Percentiles rank a stretch among this genome's conserved stretches.
These are phyloP conservation scores for Vidua macroura DNA, from an alignment of 2,113 vertebrate genomes.

Conservation along the genomic window DNA sequence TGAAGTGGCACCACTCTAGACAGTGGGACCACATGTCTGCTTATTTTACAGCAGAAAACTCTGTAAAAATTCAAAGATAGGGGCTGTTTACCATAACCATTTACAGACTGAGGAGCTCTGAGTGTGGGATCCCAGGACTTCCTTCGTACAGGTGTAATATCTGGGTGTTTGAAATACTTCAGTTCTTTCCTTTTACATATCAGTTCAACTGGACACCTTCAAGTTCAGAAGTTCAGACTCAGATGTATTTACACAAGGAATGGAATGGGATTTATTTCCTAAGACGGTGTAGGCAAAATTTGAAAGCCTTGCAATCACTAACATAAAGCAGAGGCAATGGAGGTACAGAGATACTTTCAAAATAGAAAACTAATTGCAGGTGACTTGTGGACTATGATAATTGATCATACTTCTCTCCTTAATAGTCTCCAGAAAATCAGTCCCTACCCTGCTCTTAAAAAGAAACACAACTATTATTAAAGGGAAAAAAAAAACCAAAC, in stretches of 20 bases:
- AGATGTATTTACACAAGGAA: not conserved
- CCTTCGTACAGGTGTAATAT: not conserved
- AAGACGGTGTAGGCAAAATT: not conserved
- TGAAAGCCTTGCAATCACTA: not conserved
- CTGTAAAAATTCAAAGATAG: not conserved
- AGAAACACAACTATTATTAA: not conserved
- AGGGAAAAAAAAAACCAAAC: not conserved
- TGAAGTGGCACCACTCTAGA: not conserved
- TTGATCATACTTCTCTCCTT: not conserved
- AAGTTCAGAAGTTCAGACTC: not conserved
- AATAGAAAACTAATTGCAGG: not conserved
- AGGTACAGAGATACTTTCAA: not conserved
- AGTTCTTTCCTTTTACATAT: not conserved
- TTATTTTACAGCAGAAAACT: not conserved
- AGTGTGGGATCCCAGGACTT: not conserved
- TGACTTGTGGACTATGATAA: not conserved
- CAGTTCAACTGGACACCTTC: not conserved
- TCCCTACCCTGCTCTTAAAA: not conserved
- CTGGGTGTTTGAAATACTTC: not conserved
- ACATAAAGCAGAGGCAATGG: not conserved
- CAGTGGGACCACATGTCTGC: too few relatives aligned
- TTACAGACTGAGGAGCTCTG: not conserved
- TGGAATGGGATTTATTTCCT: not conserved
- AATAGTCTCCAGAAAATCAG: not conserved
- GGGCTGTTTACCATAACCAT: not conserved